A percentile compares a stretch with the other conserved stretches of the same genome.
These are phyloP conservation scores for Lophochroa leadbeateri DNA, from an alignment of 2,113 vertebrate genomes.

Conservation along the genomic window DNA sequence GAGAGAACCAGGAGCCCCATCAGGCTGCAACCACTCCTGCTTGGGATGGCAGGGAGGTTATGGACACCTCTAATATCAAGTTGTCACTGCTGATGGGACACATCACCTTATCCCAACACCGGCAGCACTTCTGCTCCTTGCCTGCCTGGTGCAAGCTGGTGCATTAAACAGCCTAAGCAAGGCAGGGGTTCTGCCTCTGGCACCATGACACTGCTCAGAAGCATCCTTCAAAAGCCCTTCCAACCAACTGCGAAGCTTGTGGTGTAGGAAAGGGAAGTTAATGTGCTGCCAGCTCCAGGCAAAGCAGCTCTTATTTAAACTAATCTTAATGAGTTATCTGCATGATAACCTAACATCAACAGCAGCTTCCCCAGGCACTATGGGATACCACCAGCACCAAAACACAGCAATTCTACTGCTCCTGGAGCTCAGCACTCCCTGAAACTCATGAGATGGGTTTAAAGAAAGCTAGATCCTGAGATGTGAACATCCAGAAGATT, in stretches of 20 bases:
- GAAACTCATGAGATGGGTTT: background rate
- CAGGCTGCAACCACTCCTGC: accelerated
- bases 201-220: background rate
- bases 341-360: background rate
- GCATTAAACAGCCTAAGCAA: background rate
- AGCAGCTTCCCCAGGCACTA: background rate
- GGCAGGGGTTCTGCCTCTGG: background rate
- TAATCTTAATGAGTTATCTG: background rate
- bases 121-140: background rate
- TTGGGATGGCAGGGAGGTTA: background rate
- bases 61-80: accelerated
- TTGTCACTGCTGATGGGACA: background rate
- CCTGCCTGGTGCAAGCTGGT: background rate
- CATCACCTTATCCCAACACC: background rate
- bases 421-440: background rate
- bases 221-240: background rate
- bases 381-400: background rate
- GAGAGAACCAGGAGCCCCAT: background rate
- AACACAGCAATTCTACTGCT: accelerated
- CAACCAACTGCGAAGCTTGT: accelerated
- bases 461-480: background rate
- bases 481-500: accelerated
- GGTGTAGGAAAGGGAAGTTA: background rate
- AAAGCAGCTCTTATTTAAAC: background rate
- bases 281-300: accelerated